Base-by-base conservation (phyloP, 2,113 vertebrate species). In the Anguilla japonica region DNA sequence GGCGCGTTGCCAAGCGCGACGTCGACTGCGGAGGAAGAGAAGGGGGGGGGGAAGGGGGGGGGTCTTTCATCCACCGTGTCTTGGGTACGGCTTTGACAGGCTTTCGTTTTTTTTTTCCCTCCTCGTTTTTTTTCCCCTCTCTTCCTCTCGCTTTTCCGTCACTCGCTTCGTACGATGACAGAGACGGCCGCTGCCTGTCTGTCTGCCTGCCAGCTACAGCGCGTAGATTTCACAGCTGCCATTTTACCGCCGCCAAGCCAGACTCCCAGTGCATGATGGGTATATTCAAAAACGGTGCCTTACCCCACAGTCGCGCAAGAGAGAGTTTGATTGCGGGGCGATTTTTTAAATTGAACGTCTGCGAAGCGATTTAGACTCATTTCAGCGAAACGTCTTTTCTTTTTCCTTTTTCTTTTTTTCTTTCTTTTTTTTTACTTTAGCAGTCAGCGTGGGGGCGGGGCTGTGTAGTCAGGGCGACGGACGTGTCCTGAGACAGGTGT, bases 361-460 rank as follows among this genome's bases (percentile, higher is more conserved):
- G 53, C 20, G 83, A 78, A 5, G 63, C 85, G 53, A 63, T 84
- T 63, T 80, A 81, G 85, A 85, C 34, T 50, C 84, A 60, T 86
- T 89, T 83, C 26, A 78, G 85, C 14, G 81, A 81, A 40, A 86
- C 41, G 50, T 86, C 41, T 60, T 63, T 63, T 81, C 81, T 86
- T 46, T 9, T 2, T 2, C 9, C 2, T 46, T 46, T 46, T 2
- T 9, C 2, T 46, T 46, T 46, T 60, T 63, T 63, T 81, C 81
- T 86, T 79, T 86, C 22, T 63, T 63, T 57, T 78, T 81, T 87
- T 79, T 63, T 83, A 71, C 4, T 75, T 13, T 13, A 34, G 26
- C 71, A 34, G 26, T 75, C 34, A 34, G 71, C 34, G 71, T 3
- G 26, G 63, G n/a, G 63, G 22, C 50, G 22, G 86, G 79, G 26